Percentiles rank a stretch among this genome's conserved stretches.
These are phyloP conservation scores for Knipowitschia caucasica DNA, from an alignment of 2,797 vertebrate genomes.

Conservation along the genomic window DNA sequence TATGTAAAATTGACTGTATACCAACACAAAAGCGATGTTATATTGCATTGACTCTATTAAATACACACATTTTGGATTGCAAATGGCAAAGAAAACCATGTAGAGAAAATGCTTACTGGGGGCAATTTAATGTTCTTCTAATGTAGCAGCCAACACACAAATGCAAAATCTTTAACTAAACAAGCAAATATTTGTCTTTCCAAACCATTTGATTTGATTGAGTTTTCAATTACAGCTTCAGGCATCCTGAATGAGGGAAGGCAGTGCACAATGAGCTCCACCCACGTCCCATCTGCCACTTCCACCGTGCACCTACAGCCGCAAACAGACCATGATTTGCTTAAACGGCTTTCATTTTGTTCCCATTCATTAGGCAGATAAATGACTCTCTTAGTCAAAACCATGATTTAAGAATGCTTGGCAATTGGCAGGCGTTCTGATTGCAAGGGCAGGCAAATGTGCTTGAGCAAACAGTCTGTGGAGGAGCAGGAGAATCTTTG, in stretches of 20 bases:
- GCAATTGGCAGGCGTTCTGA: slow-evolving; percentile 26
- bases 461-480: slow-evolving; percentile 38
- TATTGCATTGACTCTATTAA: slow-evolving; percentile 44
- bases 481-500: slow-evolving; percentile 30
- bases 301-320: slow-evolving; percentile 13
- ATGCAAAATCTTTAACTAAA: slow-evolving; percentile 44
- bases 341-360: slow-evolving; percentile 15
- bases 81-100: slow-evolving; percentile 50
- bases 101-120: slow-evolving; percentile 43
- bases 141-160: slow-evolving; percentile 36
- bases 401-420: slow-evolving; percentile 12
- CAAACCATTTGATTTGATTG: slow-evolving; percentile 47
- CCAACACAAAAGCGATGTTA: slow-evolving; percentile 16
- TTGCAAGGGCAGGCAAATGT: slow-evolving; percentile 44
- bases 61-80: slow-evolving; percentile 38
- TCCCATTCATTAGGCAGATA: slow-evolving; percentile 9
- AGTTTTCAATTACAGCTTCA: slow-evolving; percentile 42
- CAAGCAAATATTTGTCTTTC: slow-evolving; percentile 56
- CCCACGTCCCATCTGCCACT: slow-evolving; percentile 28
- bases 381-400: slow-evolving; percentile 46
- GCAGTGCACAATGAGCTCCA: slow-evolving; percentile 18
- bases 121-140: slow-evolving; percentile 25
- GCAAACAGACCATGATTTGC: neutral
- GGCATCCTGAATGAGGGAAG: slow-evolving; percentile 22
- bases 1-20: neutral